Base-by-base conservation (phyloP, 2,888 invertebrate species). In the Scelioninae gen. 1 region DNA sequence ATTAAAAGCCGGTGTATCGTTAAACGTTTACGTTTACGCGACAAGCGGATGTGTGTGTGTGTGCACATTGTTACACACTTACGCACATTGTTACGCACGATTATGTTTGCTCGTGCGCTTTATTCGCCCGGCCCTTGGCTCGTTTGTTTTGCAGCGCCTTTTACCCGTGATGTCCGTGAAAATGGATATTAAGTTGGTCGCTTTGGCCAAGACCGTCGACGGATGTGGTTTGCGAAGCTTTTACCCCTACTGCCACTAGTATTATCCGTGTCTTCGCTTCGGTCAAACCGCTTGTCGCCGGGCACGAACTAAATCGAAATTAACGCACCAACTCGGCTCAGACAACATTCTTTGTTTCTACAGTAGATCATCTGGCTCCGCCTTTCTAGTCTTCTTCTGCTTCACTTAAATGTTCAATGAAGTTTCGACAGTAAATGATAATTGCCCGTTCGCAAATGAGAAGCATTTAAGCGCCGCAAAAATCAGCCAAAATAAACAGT, bases 101-200 rank as follows among this genome's bases (percentile, higher is more conserved):
- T 74, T 81, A 84, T 84, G 84, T 84, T 83, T 77, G 78, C 76
- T 79, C 78, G 84, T 68, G 84, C 68, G 79, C 58, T 82, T 81
- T 77, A 74, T 71, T 78, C 83, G 65, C 69, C 66, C 53, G 65
- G 74, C 47, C 71, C 75, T 75, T 53, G 74, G 55, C 81, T 86
- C 85, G 76, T 84, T 87, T 84, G 84, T 84, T 86, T 83, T 82
- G 68, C 65, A 71, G 76, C 76, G 76, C 69, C 71, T 79, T 82
- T 79, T 72, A 80, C 72, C 51, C 63, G 58, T 80, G 79, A 74
- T 80, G 69, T 80, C 81, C 78, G 81, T 82, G 84, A 81, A 86
- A 86, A 86, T 86, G 85, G 84, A 86, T 85, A 86, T 87, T 85
- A 86, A 86, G 78, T 82, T 81, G 55, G 85, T 78, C 82, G 84